phyloP scores from a whole-genome alignment of 2,888 invertebrate species.

The Parnassius smintheus region DNA sequence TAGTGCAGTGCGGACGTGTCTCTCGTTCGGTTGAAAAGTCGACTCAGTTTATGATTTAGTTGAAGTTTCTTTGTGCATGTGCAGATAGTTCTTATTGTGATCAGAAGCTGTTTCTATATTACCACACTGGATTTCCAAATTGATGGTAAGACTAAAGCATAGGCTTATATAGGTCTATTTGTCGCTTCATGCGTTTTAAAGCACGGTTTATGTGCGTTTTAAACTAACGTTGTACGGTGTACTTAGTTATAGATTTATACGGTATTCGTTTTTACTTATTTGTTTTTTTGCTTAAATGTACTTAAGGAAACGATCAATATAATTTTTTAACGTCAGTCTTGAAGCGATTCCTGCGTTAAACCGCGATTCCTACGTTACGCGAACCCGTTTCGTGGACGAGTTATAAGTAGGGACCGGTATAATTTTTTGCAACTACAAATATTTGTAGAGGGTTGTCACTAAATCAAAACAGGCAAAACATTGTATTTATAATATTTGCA shows the following conservation, averaged over 20 bases:
- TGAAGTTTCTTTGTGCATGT: slow-evolving; percentile 45
- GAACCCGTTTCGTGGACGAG: not conserved
- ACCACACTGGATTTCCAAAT: slow-evolving; percentile 67
- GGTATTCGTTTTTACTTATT: slow-evolving; percentile 5
- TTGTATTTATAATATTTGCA: too few species aligned
- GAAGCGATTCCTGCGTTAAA: too few species aligned
- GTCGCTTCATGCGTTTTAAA: not conserved
- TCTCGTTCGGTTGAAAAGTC: slow-evolving; percentile 30
- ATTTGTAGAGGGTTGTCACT: too few species aligned
- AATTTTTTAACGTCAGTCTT: not conserved
- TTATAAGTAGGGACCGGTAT: not conserved
- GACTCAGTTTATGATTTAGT: slow-evolving; percentile 49
- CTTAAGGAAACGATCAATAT: too few species aligned
- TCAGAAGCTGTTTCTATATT: slow-evolving; percentile 32
- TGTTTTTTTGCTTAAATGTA: too few species aligned
- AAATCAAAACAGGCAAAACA: too few species aligned
- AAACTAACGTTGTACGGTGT: too few species aligned
- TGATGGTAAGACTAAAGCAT: slow-evolving; percentile 49
- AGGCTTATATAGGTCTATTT: not conserved
- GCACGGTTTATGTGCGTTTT: too few species aligned
- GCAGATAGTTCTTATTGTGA: slow-evolving; percentile 40
- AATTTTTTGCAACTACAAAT: not conserved
- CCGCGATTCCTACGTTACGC: too few species aligned
- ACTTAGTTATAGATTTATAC: too few species aligned
- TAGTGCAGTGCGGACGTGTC: slow-evolving; percentile 46